Base-by-base conservation (phyloP, 2,797 vertebrate species). In the Cottoperca gobio region DNA sequence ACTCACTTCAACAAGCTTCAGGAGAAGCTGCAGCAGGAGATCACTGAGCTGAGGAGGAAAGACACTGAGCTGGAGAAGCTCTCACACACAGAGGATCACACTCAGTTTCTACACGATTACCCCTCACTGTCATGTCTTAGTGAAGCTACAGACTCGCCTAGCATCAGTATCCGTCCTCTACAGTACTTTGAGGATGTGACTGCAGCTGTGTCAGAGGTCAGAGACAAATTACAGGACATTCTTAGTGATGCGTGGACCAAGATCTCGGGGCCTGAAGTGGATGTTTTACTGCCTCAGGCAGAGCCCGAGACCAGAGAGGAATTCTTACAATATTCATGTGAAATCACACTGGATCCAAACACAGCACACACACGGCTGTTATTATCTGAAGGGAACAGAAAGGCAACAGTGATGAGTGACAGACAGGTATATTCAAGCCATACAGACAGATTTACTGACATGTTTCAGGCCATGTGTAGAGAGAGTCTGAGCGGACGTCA, bases 261-360 rank as follows among this genome's bases (percentile, higher is more conserved):
- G 11, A 70, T 73, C 23, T 62, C 79, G 23, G 23, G 6, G 59
- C 39, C 4, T 8, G 13, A 52, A 2, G 68, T 17, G 5, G 46
- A 55, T 2, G n/a, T 35, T 45, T 48, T 52, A 8, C 42, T 14
- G 49, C 37, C 53, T 23, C 67, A 31, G 7, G 43, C 31, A 14
- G 70, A 78, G 16, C 71, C 59, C 0, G 37, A 54, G 39, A 70
- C 50, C 46, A 70, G 61, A 60, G 42, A 6, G 8, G 73, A 67
- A 12, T 67, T 73, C 24, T 50, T 73, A n/a, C 17, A 45, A 3
- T 58, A 55, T 17, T 50, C 55, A 2, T 19, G 19, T 12, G 31
- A 54, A 13, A 57, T 57, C 59, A 76, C 63, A 21, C 33, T 74
- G 35, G 83, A 85, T 79, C 57, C 58, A 48, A 65, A 77, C 24